phyloP scores from a whole-genome alignment of 2,888 invertebrate genomes.

The Melieria omissa region DNA sequence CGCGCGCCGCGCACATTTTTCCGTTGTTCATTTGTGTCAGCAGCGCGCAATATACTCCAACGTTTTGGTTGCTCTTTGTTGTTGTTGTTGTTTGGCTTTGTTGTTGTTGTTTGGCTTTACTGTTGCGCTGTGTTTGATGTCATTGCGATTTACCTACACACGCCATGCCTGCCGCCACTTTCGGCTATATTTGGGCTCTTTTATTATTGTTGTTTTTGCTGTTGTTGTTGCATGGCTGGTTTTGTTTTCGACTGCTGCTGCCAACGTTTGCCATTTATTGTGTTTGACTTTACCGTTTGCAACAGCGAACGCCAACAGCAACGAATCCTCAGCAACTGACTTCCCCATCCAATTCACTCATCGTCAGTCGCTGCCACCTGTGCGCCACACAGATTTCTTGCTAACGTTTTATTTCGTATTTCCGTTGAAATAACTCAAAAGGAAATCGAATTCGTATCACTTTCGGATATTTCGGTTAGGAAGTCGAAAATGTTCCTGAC shows the following conservation, averaged over 20 bases:
- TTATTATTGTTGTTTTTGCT: no score
- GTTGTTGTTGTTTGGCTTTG: not conserved
- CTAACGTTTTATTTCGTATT: constrained; percentile 48
- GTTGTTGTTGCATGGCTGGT: not conserved
- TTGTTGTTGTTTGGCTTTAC: not conserved
- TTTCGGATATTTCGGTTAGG: constrained; percentile 64
- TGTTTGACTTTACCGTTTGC: not conserved
- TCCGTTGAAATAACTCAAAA: constrained; percentile 45
- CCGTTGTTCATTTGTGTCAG: constrained; percentile 18
- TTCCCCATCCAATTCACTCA: not conserved
- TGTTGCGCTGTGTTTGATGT: not conserved
- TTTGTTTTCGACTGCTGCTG: not conserved
- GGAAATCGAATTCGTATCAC: constrained; percentile 66
- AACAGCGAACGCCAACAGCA: no score
- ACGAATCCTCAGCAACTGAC: constrained; percentile 2
- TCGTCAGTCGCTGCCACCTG: not conserved
- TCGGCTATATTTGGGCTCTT: no score
- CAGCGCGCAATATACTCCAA: not conserved
- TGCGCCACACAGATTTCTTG: constrained; percentile 6
- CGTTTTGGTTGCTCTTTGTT: constrained; percentile 2
- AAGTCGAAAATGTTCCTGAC: constrained; percentile 61
- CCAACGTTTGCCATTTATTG: constrained; percentile 15
- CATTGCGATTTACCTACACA: no score
- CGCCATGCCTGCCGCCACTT: no score
- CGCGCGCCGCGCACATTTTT: not conserved